Evolutionary conservation across 2,113 vertebrate species (phyloP).

Genomic region (Odocoileus virginianus): DNA sequence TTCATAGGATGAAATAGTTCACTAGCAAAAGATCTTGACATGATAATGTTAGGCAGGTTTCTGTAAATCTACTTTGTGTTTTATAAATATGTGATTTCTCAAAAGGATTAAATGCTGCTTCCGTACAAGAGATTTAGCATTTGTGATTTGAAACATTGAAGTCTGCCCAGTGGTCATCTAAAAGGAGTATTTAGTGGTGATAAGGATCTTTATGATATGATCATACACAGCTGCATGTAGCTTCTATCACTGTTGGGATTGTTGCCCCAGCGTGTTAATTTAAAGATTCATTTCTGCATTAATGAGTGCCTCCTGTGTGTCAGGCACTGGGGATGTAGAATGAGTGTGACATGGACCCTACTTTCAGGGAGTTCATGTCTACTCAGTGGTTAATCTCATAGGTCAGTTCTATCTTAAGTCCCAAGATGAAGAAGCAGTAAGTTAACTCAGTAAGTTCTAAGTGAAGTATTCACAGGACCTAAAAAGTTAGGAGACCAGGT

Average conservation of each 20-base stretch:
- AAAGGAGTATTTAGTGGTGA: constrained; percentile 12
- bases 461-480: neutral
- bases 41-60: neutral
- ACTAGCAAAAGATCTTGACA: constrained; percentile 19
- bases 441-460: neutral
- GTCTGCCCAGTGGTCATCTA: neutral
- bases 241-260: neutral
- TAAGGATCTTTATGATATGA: neutral
- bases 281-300: neutral
- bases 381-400: neutral
- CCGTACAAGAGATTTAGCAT: constrained; percentile 19
- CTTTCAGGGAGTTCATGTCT: neutral
- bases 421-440: neutral
- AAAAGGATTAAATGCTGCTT: constrained; percentile 23
- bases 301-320: neutral
- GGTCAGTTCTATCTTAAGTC: neutral
- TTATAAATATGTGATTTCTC: constrained; percentile 38
- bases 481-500: neutral
- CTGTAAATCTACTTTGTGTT: constrained; percentile 26
- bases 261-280: neutral
- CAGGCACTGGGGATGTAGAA: neutral
- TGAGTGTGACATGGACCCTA: neutral
- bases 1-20: constrained; percentile 34
- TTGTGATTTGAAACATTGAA: neutral
- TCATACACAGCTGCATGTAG: neutral